These are phyloP conservation scores for Patiria pectinifera DNA, from an alignment of 53 echinoderm and acorn worm species.

Conservation along the genomic window DNA sequence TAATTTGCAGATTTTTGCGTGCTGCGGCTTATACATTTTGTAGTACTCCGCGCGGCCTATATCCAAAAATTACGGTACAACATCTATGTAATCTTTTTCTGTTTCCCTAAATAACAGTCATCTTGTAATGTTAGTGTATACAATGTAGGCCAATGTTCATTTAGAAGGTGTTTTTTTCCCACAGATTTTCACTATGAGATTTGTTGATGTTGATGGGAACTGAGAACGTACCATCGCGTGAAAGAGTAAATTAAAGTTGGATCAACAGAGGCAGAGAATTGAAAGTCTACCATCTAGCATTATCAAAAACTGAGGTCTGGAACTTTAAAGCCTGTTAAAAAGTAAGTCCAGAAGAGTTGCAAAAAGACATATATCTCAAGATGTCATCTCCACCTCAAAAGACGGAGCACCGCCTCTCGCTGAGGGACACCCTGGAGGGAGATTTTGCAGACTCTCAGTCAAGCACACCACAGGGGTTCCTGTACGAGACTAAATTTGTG, in stretches of 20 bases:
- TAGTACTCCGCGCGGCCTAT: too few relatives aligned
- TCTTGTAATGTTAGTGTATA: too few relatives aligned
- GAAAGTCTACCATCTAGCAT: not conserved
- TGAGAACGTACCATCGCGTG: too few relatives aligned
- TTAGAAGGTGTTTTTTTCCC: too few relatives aligned
- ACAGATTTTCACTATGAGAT: too few relatives aligned
- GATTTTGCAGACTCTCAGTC: constrained; percentile 44
- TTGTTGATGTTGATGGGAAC: too few relatives aligned
- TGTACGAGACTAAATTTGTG: constrained; percentile 90
- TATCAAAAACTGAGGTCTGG: not conserved
- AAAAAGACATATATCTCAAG: not conserved
- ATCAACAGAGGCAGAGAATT: not conserved
- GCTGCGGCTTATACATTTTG: too few relatives aligned
- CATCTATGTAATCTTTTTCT: too few relatives aligned
- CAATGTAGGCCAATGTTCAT: too few relatives aligned
- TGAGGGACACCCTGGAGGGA: constrained; percentile 8
- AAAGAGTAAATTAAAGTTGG: not conserved
- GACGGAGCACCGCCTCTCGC: constrained; percentile 39
- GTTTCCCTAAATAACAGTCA: too few relatives aligned
- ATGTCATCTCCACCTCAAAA: constrained; percentile 18
- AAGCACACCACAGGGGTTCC: constrained; percentile 86
- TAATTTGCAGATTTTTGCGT: too few relatives aligned
- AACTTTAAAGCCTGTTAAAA: not conserved
- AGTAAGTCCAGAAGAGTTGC: not conserved
- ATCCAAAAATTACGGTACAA: too few relatives aligned